These are phyloP conservation scores for Cebidichthys violaceus DNA, from an alignment of 2,113 vertebrate species.

Conservation along the genomic window DNA sequence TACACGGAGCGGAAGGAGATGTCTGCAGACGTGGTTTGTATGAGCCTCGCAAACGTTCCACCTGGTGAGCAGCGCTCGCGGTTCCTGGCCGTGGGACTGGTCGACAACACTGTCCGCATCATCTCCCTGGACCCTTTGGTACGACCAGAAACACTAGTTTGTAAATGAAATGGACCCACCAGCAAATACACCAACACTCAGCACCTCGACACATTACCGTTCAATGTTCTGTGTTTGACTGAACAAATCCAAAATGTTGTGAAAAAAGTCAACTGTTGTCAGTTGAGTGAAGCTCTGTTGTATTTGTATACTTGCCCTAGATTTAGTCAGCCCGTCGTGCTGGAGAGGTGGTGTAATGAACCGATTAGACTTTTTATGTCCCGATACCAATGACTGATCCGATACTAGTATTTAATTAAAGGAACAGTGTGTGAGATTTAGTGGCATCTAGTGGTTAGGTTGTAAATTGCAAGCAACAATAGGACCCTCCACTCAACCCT, in stretches of 20 bases:
- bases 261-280: not conserved
- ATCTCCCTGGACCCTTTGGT: constrained; percentile 98
- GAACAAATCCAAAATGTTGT: not conserved
- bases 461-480: not conserved
- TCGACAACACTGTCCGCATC: constrained; percentile 98
- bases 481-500: no score
- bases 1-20: constrained; percentile 99
- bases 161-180: not conserved
- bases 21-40: constrained; percentile 97
- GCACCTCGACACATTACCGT: not conserved
- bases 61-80: constrained; percentile 96
- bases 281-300: not conserved
- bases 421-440: not conserved
- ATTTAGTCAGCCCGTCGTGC: not conserved
- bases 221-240: not conserved
- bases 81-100: constrained; percentile 95
- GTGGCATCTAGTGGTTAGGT: not conserved
- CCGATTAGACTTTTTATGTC: not conserved
- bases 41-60: constrained; percentile 97
- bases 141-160: constrained; percentile 32
- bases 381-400: not conserved
- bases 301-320: not conserved
- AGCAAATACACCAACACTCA: not conserved
- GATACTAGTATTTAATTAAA: not conserved
- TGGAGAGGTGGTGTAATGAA: not conserved